A percentile compares a stretch with the other conserved stretches of the same genome.
These are phyloP conservation scores for Notoglanidium macrostoma DNA, from an alignment of 2,797 vertebrate genomes.

Conservation along the genomic window DNA sequence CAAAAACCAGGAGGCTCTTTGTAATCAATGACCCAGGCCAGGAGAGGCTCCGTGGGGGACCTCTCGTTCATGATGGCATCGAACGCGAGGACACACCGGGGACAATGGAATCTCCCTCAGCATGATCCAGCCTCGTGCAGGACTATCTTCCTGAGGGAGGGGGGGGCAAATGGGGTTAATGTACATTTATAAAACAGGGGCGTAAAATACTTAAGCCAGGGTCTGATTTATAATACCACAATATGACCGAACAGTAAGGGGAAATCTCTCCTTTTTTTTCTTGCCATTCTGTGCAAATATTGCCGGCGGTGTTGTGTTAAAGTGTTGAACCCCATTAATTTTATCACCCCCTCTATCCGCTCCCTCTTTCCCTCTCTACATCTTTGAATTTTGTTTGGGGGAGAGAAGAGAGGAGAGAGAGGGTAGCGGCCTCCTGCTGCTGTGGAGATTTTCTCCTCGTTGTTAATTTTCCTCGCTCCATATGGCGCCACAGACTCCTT, in stretches of 20 bases:
- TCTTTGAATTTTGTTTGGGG: constrained; percentile 94
- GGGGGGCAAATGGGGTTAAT: constrained; percentile 69
- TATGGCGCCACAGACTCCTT: constrained; percentile 99
- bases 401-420: constrained; percentile 67
- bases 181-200: constrained; percentile 82
- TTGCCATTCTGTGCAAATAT: constrained; percentile 89
- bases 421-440: constrained; percentile 86
- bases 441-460: constrained; percentile 98
- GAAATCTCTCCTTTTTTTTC: constrained; percentile 61
- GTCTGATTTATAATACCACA: constrained; percentile 87
- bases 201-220: constrained; percentile 81
- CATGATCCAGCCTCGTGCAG: constrained; percentile 66
- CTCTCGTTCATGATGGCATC: constrained; percentile 71
- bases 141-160: constrained; percentile 58
- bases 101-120: constrained; percentile 78
- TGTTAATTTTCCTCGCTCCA: constrained; percentile 99
- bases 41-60: constrained; percentile 75
- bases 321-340: constrained; percentile 99
- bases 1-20: constrained; percentile 84
- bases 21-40: constrained; percentile 85
- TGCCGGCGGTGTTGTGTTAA: constrained; percentile 96
- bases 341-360: constrained; percentile 87
- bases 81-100: constrained; percentile 75
- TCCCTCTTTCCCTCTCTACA: constrained; percentile 79
- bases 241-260: constrained; percentile 88